Percentiles rank a stretch among this genome's conserved stretches.
Evolutionary conservation across 2,113 vertebrate genomes (phyloP).

Genomic region (Oenanthe oenanthe): DNA sequence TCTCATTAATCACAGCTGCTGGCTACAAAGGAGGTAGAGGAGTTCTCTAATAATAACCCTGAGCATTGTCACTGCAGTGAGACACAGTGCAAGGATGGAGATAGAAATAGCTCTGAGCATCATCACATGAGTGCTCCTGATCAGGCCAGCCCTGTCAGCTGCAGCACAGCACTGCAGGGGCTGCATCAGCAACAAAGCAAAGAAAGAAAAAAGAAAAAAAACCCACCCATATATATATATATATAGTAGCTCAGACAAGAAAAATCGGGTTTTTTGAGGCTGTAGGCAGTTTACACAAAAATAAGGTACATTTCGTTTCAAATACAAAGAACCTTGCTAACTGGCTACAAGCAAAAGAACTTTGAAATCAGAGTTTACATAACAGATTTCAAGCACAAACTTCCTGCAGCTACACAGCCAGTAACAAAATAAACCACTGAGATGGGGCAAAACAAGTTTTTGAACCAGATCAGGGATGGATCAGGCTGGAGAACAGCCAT

Average conservation of each 20-base stretch:
- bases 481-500: neutral
- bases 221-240: neutral
- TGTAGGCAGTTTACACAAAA: neutral
- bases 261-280: accelerated
- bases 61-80: neutral
- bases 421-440: neutral
- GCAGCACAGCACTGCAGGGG: neutral
- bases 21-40: neutral
- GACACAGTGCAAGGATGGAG: neutral
- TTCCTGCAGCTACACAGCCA: neutral
- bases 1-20: neutral
- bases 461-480: neutral
- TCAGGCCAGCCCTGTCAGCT: neutral
- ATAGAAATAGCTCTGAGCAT: slow-evolving; percentile 10
- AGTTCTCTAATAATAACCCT: neutral
- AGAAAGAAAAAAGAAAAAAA: neutral
- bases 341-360: neutral
- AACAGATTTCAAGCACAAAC: neutral
- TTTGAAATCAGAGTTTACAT: neutral
- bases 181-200: neutral
- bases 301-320: neutral
- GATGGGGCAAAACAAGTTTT: neutral
- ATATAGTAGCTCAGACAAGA: neutral
- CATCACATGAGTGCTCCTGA: neutral
- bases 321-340: neutral